Base-by-base conservation (phyloP, 1,140 invertebrate species). In the Anastrepha obliqua region DNA sequence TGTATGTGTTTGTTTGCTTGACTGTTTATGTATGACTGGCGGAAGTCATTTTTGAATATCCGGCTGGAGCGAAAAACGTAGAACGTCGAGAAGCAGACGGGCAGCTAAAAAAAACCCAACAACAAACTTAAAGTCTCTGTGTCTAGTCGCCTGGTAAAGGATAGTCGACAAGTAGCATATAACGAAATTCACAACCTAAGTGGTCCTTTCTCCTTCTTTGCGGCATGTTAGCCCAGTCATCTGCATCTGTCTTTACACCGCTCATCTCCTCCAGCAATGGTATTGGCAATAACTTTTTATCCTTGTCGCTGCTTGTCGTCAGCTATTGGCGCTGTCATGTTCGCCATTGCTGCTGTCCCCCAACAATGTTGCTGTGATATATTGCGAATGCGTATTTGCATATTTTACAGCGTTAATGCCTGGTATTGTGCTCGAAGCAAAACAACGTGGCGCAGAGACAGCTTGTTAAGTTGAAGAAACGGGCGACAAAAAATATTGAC, bases 31-130 rank as follows among this genome's bases (percentile, higher is more conserved):
- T 15, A 13, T n/a, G 7, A 9, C 8, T 78, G 17, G 44, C 74
- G 74, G 74, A 78, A 51, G 47, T 78, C n/a, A 78, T 78, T 78
- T 78, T 78, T 78, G 74, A 78, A 78, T 78, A 78, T 78, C 74
- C 74, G 74, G 74, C 74, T 78, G n/a, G 74, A 51, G 44, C 20
- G 15, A 9, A 17, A 20, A 20, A 42, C 42, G 67, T 17, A 47
- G 44, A 13, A 4, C 9, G 67, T 55, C 39, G 15, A 44, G 42
- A 3, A 44, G 67, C 4, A 17, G 42, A 17, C 42, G 51, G 6
- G 44, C 44, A 78, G n/a, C 15, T 17, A 55, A 78, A 78, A 78
- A 44, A 9, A 67, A 67, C 29, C 29, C 11, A 55, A 55, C 6
- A 55, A 67, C 29, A 67, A 62, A 20, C 5, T 39, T 5, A 8